phyloP scores from a whole-genome alignment of 1,140 invertebrate genomes.

The Drosophila nigromelanica region DNA sequence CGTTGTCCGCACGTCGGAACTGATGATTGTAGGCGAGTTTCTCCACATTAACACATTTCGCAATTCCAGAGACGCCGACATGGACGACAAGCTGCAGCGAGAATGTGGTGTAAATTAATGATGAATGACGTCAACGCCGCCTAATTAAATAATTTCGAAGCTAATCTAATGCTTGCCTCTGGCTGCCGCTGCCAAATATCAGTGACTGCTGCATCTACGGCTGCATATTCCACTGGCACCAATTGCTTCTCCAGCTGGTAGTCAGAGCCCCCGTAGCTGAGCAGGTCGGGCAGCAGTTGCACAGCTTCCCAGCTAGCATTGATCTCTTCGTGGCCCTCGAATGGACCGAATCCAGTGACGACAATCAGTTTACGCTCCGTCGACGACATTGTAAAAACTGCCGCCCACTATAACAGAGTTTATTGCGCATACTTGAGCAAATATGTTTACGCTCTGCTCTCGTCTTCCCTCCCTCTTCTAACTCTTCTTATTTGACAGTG shows the following conservation, averaged over 20 bases:
- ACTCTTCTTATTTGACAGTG: neutral
- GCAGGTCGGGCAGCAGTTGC: conserved; percentile 83
- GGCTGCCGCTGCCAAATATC: conserved; percentile 87
- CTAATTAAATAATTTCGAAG: conserved; percentile 10
- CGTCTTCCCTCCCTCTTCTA: neutral
- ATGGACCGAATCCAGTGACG: conserved; percentile 90
- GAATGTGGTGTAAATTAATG: neutral
- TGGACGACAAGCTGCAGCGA: conserved; percentile 86
- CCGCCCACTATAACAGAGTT: conserved; percentile 13
- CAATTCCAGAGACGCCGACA: conserved; percentile 85
- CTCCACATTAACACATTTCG: conserved; percentile 85
- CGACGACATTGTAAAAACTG: conserved; percentile 52
- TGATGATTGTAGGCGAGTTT: conserved; percentile 85
- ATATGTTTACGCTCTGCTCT: neutral
- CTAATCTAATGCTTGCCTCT: conserved; percentile 63
- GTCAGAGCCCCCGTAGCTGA: conserved; percentile 65
- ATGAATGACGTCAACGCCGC: conserved; percentile 52
- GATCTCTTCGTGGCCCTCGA: conserved; percentile 85
- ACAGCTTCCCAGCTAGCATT: conserved; percentile 91
- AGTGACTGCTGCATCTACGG: conserved; percentile 85
- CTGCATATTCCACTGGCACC: conserved; percentile 87
- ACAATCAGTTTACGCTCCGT: conserved; percentile 82
- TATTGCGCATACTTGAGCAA: neutral
- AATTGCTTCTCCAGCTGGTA: conserved; percentile 85
- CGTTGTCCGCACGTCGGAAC: conserved; percentile 84